Evolutionary conservation across 2,888 invertebrate species (phyloP).

Genomic region (Junonia oenone): DNA sequence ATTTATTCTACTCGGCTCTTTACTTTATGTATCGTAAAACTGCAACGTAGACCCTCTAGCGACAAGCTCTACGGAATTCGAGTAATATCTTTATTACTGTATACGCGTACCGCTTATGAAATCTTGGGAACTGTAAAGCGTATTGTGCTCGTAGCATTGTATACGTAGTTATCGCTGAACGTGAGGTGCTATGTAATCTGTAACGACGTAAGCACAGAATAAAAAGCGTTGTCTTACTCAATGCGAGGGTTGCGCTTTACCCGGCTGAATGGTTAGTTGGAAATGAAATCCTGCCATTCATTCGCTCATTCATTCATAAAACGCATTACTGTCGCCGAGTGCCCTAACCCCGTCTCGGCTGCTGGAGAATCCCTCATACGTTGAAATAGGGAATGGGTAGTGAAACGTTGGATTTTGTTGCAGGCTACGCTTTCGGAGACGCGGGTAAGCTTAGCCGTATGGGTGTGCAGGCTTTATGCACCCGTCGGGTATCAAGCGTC

Average conservation of each 20-base stretch:
- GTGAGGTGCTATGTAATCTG: conserved; percentile 19
- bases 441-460: conserved; percentile 48
- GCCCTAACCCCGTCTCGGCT: conserved; percentile 49
- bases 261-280: conserved; percentile 59
- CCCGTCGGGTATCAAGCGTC: conserved; percentile 41
- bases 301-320: conserved; percentile 74
- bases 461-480: conserved; percentile 51
- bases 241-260: conserved; percentile 45
- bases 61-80: conserved; percentile 37
- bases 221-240: conserved; percentile 28
- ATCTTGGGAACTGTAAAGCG: conserved; percentile 25
- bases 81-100: conserved; percentile 39
- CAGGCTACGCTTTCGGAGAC: conserved; percentile 55
- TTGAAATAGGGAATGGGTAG: conserved; percentile 57
- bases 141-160: conserved; percentile 27
- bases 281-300: conserved; percentile 68
- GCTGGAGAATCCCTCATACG: conserved; percentile 53
- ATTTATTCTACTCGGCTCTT: conserved; percentile 41
- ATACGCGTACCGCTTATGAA: conserved; percentile 34
- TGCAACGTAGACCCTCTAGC: conserved; percentile 37
- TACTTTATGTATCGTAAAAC: conserved; percentile 58
- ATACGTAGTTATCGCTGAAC: conserved; percentile 38
- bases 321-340: conserved; percentile 58
- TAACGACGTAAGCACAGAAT: conserved; percentile 16
- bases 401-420: conserved; percentile 63